These are phyloP conservation scores for Scomber japonicus DNA, from an alignment of 2,113 vertebrate species.

Conservation along the genomic window DNA sequence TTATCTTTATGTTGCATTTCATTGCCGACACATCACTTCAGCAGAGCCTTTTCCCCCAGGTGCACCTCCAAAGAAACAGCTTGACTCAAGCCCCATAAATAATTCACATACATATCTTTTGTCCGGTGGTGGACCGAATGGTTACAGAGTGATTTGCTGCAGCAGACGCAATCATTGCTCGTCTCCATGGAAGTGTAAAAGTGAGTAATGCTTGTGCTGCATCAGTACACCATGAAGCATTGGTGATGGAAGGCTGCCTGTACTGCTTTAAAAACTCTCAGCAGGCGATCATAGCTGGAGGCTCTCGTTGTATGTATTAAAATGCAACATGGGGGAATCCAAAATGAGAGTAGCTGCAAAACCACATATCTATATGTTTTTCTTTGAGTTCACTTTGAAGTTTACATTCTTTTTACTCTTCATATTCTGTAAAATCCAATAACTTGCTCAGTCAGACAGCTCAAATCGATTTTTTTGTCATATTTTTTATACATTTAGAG, in stretches of 20 bases:
- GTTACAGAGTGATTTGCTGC: constrained; percentile 12
- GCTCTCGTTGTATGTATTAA: constrained; percentile 24
- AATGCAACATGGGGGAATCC: constrained; percentile 41
- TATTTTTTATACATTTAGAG: not conserved
- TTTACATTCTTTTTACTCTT: not conserved
- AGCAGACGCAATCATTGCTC: constrained; percentile 3
- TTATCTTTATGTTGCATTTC: constrained; percentile 31
- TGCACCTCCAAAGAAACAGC: constrained; percentile 8
- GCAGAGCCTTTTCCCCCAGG: not conserved
- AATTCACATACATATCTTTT: constrained; percentile 32
- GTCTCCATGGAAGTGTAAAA: constrained; percentile 47
- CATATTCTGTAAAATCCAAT: not conserved
- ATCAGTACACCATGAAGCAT: constrained; percentile 11
- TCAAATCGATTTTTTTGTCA: not conserved
- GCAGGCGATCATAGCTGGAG: constrained; percentile 21
- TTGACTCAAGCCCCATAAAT: constrained; percentile 28
- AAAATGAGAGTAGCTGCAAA: constrained; percentile 2
- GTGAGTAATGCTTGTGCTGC: constrained; percentile 46
- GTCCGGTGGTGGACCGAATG: not conserved
- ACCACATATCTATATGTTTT: not conserved
- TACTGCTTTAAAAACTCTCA: constrained; percentile 41
- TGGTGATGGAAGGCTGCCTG: constrained; percentile 55
- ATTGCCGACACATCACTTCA: constrained; percentile 22
- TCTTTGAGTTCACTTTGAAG: constrained; percentile 34
- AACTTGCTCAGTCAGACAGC: not conserved